Evolutionary conservation across 2,797 vertebrate genomes (phyloP).

Genomic region (Artibeus lituratus): DNA sequence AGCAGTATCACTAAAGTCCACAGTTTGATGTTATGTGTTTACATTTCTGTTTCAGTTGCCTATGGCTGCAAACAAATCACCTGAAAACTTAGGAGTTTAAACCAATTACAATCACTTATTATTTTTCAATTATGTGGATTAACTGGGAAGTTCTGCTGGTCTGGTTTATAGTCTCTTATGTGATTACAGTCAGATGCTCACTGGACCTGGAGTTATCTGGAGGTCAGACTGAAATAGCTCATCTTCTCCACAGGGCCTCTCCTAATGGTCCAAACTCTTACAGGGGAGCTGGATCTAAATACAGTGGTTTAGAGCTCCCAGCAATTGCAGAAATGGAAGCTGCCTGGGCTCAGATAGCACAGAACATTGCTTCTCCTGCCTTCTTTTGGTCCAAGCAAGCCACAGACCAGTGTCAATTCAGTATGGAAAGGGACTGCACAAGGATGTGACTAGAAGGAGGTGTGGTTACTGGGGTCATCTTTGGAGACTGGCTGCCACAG

Average conservation of each 20-base stretch:
- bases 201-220: not conserved
- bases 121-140: not conserved
- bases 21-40: not conserved
- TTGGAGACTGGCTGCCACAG: not conserved
- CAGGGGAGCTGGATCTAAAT: not conserved
- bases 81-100: not conserved
- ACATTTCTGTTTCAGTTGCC: not conserved
- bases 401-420: not conserved
- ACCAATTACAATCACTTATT: not conserved
- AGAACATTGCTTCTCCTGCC: not conserved
- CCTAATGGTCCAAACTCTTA: not conserved
- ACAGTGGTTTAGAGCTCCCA: not conserved
- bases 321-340: not conserved
- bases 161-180: not conserved
- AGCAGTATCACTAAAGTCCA: not conserved
- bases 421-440: fast-evolving
- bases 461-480: not conserved
- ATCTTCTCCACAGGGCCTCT: not conserved
- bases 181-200: no score
- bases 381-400: not conserved
- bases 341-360: not conserved
- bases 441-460: no score
- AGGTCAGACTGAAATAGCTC: not conserved
- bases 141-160: not conserved
- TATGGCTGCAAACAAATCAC: not conserved